Percentiles rank a stretch among this genome's conserved stretches.
phyloP scores from a whole-genome alignment of 2,113 vertebrate genomes.

The Tringa solitaria region DNA sequence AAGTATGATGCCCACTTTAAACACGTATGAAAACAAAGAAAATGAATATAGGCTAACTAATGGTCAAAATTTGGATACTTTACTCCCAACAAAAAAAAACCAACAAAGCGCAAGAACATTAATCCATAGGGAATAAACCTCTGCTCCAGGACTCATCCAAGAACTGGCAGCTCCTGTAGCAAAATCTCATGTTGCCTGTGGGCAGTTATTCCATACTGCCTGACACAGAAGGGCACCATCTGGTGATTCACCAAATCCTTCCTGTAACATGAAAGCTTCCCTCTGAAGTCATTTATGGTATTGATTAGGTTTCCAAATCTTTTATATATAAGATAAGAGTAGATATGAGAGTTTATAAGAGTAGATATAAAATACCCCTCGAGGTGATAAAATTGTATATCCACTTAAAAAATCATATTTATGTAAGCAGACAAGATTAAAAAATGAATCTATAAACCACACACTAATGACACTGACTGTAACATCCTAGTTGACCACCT shows the following conservation, averaged over 20 bases:
- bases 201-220: not conserved
- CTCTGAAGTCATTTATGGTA: not conserved
- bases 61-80: not conserved
- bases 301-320: not conserved
- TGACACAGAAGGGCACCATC: not conserved
- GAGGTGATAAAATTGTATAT: not conserved
- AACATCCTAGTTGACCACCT: not conserved
- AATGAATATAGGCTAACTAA: not conserved
- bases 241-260: not conserved
- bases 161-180: not conserved
- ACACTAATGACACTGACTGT: not conserved
- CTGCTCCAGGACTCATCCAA: not conserved
- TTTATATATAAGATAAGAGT: not conserved
- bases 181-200: not conserved
- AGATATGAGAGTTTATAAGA: not conserved
- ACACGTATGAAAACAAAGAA: not conserved
- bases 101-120: not conserved
- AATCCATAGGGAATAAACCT: not conserved
- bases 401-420: not conserved
- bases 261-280: not conserved
- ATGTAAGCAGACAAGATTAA: not conserved
- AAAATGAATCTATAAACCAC: not conserved
- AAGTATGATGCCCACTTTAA: not conserved
- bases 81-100: not conserved
- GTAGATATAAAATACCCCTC: not conserved